Percentiles rank a stretch among this genome's conserved stretches.
Conservation (phyloP, 2,113 vertebrate genomes). For the Rattus rattus region DNA sequence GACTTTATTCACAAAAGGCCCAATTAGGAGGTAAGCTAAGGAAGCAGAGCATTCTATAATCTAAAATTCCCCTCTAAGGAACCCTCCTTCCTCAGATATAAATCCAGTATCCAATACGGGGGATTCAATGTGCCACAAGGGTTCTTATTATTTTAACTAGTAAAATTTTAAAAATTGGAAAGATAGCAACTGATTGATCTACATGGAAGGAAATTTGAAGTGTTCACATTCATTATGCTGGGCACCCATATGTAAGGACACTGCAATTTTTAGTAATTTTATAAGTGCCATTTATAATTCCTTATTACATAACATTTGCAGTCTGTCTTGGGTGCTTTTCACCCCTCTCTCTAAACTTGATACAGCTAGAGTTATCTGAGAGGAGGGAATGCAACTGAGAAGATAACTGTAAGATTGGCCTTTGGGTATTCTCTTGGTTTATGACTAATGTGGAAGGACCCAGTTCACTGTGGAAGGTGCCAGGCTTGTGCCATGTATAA, state of each 20-base stretch:
- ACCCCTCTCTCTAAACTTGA: neutral
- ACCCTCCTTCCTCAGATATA: constrained; percentile 22
- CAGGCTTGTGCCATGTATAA: too few relatives aligned
- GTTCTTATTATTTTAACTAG: constrained; percentile 39
- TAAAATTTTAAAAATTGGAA: constrained; percentile 42
- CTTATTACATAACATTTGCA: neutral
- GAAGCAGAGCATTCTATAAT: constrained; percentile 38
- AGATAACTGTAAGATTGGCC: neutral
- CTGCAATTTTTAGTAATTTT: neutral
- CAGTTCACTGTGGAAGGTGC: neutral
- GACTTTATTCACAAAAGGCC: constrained; percentile 63
- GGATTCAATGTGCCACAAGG: neutral
- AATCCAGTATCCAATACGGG: constrained; percentile 24
- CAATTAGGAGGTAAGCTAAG: constrained; percentile 21
- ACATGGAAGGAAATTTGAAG: neutral
- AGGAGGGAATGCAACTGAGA: neutral
- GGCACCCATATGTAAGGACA: neutral
- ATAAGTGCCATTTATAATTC: constrained; percentile 58
- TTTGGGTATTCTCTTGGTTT: neutral
- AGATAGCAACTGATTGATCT: constrained; percentile 37
- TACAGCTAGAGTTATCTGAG: neutral
- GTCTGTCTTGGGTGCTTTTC: constrained; percentile 16
- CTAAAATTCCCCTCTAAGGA: constrained; percentile 43
- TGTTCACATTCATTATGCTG: constrained; percentile 7
- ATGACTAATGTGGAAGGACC: neutral